Evolutionary conservation across 2,113 vertebrate genomes (phyloP).

Genomic region (Myanophis thanlyinensis): DNA sequence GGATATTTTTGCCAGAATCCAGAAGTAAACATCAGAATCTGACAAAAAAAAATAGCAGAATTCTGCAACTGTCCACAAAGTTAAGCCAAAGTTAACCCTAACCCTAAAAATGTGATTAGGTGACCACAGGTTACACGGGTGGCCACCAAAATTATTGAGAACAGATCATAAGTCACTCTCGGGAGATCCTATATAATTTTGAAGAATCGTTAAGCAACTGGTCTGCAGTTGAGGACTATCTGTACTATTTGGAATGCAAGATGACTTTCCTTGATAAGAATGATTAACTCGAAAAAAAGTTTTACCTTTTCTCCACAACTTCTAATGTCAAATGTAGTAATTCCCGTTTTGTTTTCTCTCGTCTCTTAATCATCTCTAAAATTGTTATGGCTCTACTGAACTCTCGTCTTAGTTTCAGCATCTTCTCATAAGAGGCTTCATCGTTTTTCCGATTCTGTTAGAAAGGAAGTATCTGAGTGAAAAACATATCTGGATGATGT

Average conservation of each 20-base stretch:
- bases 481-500: neutral
- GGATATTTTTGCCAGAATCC: neutral
- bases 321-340: conserved; percentile 89
- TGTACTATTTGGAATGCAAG: neutral
- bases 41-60: neutral
- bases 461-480: conserved; percentile 19
- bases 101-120: neutral
- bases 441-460: conserved; percentile 91
- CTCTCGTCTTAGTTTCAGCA: conserved; percentile 89
- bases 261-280: neutral
- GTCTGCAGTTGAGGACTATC: neutral
- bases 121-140: neutral
- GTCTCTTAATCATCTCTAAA: conserved; percentile 93
- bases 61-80: neutral
- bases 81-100: no score
- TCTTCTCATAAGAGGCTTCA: conserved; percentile 92
- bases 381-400: conserved; percentile 92
- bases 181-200: neutral
- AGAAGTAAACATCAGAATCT: neutral
- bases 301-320: conserved; percentile 91
- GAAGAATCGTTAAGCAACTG: neutral
- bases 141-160: neutral
- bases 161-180: neutral
- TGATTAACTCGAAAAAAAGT: neutral
- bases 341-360: conserved; percentile 90